A percentile compares a stretch with the other conserved stretches of the same genome.
Evolutionary conservation across 2,797 vertebrate species (phyloP).

Genomic region (Sus cebifrons): DNA sequence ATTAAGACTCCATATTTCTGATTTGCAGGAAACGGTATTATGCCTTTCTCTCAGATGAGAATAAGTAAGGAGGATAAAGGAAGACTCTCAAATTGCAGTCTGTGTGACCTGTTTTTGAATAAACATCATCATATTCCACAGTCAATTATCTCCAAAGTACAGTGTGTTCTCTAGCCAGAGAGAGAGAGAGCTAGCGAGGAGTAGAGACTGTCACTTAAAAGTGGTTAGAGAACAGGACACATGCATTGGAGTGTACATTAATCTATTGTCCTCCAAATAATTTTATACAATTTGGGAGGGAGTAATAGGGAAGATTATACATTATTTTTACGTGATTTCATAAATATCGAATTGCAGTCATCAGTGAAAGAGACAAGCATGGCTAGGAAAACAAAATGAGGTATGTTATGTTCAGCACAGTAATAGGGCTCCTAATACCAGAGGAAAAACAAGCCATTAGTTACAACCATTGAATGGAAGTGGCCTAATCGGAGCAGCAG

Average conservation of each 20-base stretch:
- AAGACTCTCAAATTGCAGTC: slow-evolving; percentile 87
- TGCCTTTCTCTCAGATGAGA: slow-evolving; percentile 80
- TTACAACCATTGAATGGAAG: slow-evolving; percentile 86
- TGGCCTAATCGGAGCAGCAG: slow-evolving; percentile 88
- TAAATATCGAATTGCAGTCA: slow-evolving; percentile 90
- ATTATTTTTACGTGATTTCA: slow-evolving; percentile 87
- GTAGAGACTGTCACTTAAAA: slow-evolving; percentile 86
- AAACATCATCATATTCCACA: slow-evolving; percentile 91
- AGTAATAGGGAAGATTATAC: slow-evolving; percentile 83
- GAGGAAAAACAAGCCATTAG: slow-evolving; percentile 91
- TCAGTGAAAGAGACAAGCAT: slow-evolving; percentile 85
- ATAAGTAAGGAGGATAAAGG: slow-evolving; percentile 85
- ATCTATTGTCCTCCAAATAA: slow-evolving; percentile 89
- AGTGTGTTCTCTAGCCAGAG: slow-evolving; percentile 91
- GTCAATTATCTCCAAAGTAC: slow-evolving; percentile 92
- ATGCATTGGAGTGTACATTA: slow-evolving; percentile 88
- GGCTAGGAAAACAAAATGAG: slow-evolving; percentile 88
- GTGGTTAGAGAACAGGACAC: slow-evolving; percentile 89
- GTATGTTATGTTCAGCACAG: slow-evolving; percentile 84
- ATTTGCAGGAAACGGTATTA: slow-evolving; percentile 78
- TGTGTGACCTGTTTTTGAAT: slow-evolving; percentile 92
- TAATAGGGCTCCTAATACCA: slow-evolving; percentile 87
- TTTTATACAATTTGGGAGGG: slow-evolving; percentile 86
- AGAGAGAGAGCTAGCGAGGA: neutral
- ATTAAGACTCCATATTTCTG: slow-evolving; percentile 80